Evolutionary conservation across 2,888 invertebrate species (phyloP).

Genomic region (Saturnia japonica): DNA sequence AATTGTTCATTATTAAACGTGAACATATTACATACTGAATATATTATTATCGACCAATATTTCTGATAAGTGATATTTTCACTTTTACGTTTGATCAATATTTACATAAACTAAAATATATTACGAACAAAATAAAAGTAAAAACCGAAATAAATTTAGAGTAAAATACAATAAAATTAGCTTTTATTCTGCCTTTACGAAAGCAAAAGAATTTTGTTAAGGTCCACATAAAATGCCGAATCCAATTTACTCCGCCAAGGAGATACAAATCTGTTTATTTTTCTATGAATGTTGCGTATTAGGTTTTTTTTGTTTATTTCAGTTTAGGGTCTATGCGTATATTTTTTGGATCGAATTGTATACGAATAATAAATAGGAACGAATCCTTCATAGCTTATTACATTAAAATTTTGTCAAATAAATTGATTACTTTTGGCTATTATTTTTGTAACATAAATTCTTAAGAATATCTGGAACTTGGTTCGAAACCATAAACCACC

Average conservation of each 20-base stretch:
- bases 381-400: not conserved
- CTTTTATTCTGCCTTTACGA: slow-evolving; percentile 35
- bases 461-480: too few relatives aligned
- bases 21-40: too few relatives aligned
- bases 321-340: slow-evolving; percentile 35
- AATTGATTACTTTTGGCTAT: too few relatives aligned
- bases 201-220: slow-evolving; percentile 35
- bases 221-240: slow-evolving; percentile 44
- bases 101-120: not conserved
- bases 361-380: not conserved
- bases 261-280: slow-evolving; percentile 47
- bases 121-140: not conserved
- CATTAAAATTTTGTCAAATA: not conserved
- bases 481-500: too few relatives aligned
- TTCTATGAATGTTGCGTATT: slow-evolving; percentile 44
- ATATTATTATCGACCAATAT: not conserved
- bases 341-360: slow-evolving; percentile 21
- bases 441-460: too few relatives aligned
- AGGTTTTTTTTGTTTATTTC: slow-evolving; percentile 44
- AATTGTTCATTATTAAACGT: too few relatives aligned
- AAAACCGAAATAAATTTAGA: slow-evolving; percentile 19
- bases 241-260: slow-evolving; percentile 43
- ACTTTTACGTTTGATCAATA: not conserved
- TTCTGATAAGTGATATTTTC: not conserved
- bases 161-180: slow-evolving; percentile 29